Evolutionary conservation across 1,140 invertebrate species (phyloP), one percentile per base, ranked within the genome.

Genomic region (Drosophila sp.): DNA sequence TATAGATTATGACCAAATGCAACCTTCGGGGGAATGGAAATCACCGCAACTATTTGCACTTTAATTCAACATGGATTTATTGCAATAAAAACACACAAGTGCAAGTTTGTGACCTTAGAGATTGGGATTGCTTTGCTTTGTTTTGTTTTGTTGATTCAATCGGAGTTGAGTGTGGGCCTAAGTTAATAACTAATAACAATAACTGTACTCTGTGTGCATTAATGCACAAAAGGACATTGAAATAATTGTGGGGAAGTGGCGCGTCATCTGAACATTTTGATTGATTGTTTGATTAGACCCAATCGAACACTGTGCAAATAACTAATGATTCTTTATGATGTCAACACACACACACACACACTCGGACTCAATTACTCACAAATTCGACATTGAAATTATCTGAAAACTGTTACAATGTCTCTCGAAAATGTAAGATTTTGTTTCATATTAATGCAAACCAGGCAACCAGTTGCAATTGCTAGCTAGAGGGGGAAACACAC

Each of bases 321-420:
- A 55, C 68, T 76, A 83, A 69, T 80, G 79, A 74, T 69, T 73
- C 71, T 58, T 70, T 66, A 70, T 38, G 40, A 73, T 50, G 44
- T 50, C 44, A 27, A n/a, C 35, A 38, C 8, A 38, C 5, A 35
- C 35, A 17, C 17, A 17, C 17, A 17, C 17, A 17, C 17, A 17
- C 17, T 17, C 17, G 17, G 40, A 58, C 41, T 33, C 2, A 54
- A 70, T 71, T 38, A 38, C 35, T 64, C 58, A 64, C 56, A 64
- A 5, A 33, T 47, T 17, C 68, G 76, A 38, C 84, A 89, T 84
- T 89, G 76, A 72, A 69, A 74, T 71, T 71, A 67, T 47, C 57
- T 72, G 38, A 6, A 87, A 89, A 82, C 38, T 76, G 76, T 84
- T 77, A 89, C 80, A 89, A 87, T 87, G 83, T 78, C 68, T 80